Evolutionary conservation across 2,113 vertebrate genomes (phyloP).

Genomic region (Rhegmatorhina hoffmannsi): DNA sequence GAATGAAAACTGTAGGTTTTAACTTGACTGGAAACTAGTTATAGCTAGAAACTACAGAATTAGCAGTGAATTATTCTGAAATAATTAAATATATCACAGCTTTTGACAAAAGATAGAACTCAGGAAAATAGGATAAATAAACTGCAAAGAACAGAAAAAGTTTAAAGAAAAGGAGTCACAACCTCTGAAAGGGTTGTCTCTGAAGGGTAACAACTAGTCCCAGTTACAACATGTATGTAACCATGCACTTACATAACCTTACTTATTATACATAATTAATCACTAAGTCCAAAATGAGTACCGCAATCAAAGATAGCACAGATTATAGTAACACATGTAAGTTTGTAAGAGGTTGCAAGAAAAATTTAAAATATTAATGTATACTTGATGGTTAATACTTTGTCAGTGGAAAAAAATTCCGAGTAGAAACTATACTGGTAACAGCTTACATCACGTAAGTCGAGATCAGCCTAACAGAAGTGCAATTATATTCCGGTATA

Average conservation of each 20-base stretch:
- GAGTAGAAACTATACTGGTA: background rate
- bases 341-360: background rate
- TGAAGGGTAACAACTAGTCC: background rate
- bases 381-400: background rate
- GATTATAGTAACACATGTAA: background rate
- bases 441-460: background rate
- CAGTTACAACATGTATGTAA: background rate
- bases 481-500: background rate
- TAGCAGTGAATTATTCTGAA: background rate
- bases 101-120: background rate
- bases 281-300: accelerated
- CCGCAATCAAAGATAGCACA: background rate
- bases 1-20: background rate
- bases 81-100: background rate
- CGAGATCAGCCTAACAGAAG: background rate
- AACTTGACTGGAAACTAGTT: background rate
- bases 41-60: background rate
- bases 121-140: background rate
- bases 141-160: background rate
- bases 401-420: background rate
- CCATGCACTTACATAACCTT: background rate
- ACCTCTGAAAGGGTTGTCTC: background rate
- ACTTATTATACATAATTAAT: background rate
- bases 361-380: background rate
- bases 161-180: background rate